Evolutionary conservation across 2,797 vertebrate species (phyloP), one percentile per base, ranked within the genome.

Genomic region (Bradypus variegatus): DNA sequence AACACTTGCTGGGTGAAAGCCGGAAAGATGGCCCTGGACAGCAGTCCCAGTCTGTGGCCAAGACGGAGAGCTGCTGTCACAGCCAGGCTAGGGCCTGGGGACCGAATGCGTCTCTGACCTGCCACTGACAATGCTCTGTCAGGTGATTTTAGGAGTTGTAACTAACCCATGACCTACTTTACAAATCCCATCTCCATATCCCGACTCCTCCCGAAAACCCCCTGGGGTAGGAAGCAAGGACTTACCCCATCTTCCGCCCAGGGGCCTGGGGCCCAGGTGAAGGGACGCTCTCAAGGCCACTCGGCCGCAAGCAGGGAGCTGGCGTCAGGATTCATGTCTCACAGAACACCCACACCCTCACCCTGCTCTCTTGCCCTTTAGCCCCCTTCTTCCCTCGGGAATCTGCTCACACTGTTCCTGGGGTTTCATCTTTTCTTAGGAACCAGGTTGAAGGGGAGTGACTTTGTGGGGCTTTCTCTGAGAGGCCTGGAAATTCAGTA

Each of bases 281-380:
- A 50, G 50, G 50, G 50, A 11, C 50, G 2, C 50, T 13, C 60
- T 38, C 31, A 10, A 76, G 83, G 62, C n/a, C 72, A 36, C 0
- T 0, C 0, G 1, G 48, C 62, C 4, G 4, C 10, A 23, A 11
- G 41, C 5, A n/a, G 29, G 60, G 19, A 6, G 65, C 70, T 3
- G 4, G 69, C 2, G 2, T 10, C 12, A 31, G 70, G 45, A 15
- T 13, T 45, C 45, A 14, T 62, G 21, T 65, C 86, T 48, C 2
- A 7, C 0, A 6, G 12, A 14, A n/a, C 14, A 21, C 9, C 21
- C 0, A 0, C 1, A 50, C 0, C 1, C 11, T 6, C 18, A 8
- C 16, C 21, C 41, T 0, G 4, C 8, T 5, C 4, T 6, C 11
- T 15, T 3, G 36, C 4, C 31, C 2, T 36, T 12, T 0, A 27